Base-by-base conservation (phyloP, 1,140 invertebrate species). In the Euschistus heros region DNA sequence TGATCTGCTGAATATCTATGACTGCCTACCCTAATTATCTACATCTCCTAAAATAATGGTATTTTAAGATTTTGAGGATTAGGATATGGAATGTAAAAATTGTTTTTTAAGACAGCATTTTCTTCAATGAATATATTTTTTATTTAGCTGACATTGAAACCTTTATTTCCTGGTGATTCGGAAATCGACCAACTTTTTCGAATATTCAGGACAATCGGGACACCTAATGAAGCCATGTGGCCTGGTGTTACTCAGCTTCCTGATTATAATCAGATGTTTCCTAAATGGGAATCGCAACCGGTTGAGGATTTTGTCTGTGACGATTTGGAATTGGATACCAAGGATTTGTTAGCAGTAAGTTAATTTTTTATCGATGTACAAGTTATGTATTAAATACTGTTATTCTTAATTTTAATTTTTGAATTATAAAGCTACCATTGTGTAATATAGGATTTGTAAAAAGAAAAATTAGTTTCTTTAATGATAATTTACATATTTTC, bases 111-210 rank as follows among this genome's bases (percentile, higher is more conserved):
- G n/a, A n/a, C n/a, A 54, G 14, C 20, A 37, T 61, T 0, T 7
- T 24, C 65, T 66, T 10, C 18, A 55, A 33, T 50, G 26, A 22
- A 44, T 60, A 14, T 59, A 30, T 22, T 20, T 44, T n/a, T 63
- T 63, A 44, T 55, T 79, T 79, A 92, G 90, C 80, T 89, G 13
- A 87, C 84, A 30, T 86, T 84, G 69, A 82, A 83, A 69, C 86
- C 92, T 26, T 74, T 97, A 18, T 97, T 97, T 76, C 89, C 92
- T 26, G 94, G 94, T 14, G 94, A 97, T 75, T 94, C 91, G n/a
- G 94, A 97, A 78, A 97, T 97, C 70, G 93, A 97, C 79, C 93
- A 97, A 74, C 75, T 97, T 6, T 97, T 94, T 77, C 83, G 90
- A 71, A 93, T 97, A 74, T 98, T 97, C 76, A 82, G 87, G 68